A percentile compares a stretch with the other conserved stretches of the same genome.
These are phyloP conservation scores for Microtus ochrogaster DNA, from an alignment of 2,113 vertebrate genomes.

Conservation along the genomic window DNA sequence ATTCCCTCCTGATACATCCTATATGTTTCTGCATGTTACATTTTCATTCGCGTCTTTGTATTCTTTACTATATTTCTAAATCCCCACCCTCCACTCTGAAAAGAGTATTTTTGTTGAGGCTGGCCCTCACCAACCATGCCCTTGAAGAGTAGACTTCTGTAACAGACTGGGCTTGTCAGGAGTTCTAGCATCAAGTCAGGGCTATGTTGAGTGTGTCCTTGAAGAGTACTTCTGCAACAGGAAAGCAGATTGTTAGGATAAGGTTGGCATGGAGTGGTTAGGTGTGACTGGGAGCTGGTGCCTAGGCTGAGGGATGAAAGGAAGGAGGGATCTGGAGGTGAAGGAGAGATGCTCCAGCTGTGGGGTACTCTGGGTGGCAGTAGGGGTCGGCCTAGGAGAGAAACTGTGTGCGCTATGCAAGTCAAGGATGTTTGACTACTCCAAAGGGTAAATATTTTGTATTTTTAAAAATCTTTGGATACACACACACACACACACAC, in stretches of 20 bases:
- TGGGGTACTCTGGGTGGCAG: neutral
- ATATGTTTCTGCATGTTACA: no score
- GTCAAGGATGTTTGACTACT: neutral
- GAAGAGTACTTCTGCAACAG: neutral
- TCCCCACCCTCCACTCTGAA: no score
- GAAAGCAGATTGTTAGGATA: neutral
- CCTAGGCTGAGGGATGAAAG: neutral
- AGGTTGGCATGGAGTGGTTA: neutral
- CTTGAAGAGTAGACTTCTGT: no score
- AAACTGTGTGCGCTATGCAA: no score
- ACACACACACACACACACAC: no score
- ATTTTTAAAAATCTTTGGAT: neutral
- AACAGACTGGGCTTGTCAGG: neutral
- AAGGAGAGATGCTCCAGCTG: neutral
- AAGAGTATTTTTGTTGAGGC: no score
- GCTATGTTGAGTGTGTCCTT: neutral
- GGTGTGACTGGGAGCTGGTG: neutral
- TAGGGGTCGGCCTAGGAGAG: neutral
- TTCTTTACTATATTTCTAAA: no score
- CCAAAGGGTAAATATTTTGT: neutral
- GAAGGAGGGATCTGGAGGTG: neutral
- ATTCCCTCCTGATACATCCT: no score
- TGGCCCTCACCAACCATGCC: no score
- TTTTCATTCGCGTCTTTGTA: no score
- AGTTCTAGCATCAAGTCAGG: neutral